Base-by-base conservation (phyloP, 2,113 vertebrate species). In the Talpa occidentalis region DNA sequence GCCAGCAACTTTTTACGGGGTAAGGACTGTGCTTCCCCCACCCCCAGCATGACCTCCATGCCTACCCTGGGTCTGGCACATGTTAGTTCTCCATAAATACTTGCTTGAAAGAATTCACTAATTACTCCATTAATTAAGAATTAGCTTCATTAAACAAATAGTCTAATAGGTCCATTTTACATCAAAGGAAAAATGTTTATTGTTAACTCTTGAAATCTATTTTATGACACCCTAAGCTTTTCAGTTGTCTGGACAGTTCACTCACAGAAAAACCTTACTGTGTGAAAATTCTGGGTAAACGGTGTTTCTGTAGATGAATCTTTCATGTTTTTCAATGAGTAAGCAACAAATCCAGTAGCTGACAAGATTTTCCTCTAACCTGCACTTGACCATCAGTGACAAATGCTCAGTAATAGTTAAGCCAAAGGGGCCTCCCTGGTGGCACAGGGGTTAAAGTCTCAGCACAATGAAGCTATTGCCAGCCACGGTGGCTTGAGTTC, bases 271-370 rank as follows among this genome's bases (percentile, higher is more conserved):
- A 59, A 67, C 28, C 8, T 93, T 56, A 64, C 28, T 72, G 30
- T 40, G 82, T 82, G 66, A 79, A 95, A 82, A 54, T 37, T 22
- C 11, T 90, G n/a, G 44, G 24, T 44, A 64, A 67, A 89, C 0
- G 80, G 21, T 78, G 30, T 93, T 74, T 32, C 37, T 40, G 19
- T 76, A 73, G n/a, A 54, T 91, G 44, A 76, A 89, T 94, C 94
- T 86, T 60, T 94, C 74, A 83, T 79, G n/a, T 8, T 89, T 73
- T 91, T 59, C 94, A 76, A 64, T 86, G 35, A 89, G 42, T 76
- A 86, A 93, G 91, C 37, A 86, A 42, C 11, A 64, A 86, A 89
- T 82, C 54, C 70, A 76, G 59, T 22, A 86, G 74, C 59, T 95
- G 62, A 28, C 2, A 22, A 79, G 62, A 64, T 12, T 37, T 67